These are phyloP conservation scores for Ericerus pela DNA, from an alignment of 1,140 invertebrate species.

Conservation along the genomic window DNA sequence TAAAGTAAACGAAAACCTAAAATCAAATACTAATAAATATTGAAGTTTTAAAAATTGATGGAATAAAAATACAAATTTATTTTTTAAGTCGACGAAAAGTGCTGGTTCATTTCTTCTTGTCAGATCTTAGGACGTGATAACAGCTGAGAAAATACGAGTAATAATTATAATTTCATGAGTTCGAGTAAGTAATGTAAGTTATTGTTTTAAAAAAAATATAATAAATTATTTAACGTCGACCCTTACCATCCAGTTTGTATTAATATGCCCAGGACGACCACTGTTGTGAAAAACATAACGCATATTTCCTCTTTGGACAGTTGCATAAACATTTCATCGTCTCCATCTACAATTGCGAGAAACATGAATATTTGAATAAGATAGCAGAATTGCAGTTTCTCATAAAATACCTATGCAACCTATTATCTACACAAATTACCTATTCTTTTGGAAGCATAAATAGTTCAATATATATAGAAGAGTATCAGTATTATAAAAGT, in stretches of 20 bases:
- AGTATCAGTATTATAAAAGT: too few relatives aligned
- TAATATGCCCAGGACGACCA: not conserved
- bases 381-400: too few relatives aligned
- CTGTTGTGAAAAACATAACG: not conserved
- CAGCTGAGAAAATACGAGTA: constrained; percentile 8
- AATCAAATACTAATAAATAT: not conserved
- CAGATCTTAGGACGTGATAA: not conserved
- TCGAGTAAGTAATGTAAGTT: not conserved
- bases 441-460: too few relatives aligned
- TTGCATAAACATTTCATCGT: not conserved
- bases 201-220: not conserved
- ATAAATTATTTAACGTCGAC: too few relatives aligned
- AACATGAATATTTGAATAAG: too few relatives aligned
- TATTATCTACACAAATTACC: too few relatives aligned
- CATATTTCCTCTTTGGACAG: not conserved
- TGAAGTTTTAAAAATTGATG: too few relatives aligned
- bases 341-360: not conserved
- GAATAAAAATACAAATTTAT: too few relatives aligned
- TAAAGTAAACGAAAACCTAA: not conserved
- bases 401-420: too few relatives aligned
- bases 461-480: too few relatives aligned
- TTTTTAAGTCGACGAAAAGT: too few relatives aligned
- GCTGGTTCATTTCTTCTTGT: not conserved
- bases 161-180: too few relatives aligned
- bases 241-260: not conserved